These are phyloP conservation scores for Hylaeus anthracinus DNA, from an alignment of 1,140 invertebrate species.

Conservation along the genomic window DNA sequence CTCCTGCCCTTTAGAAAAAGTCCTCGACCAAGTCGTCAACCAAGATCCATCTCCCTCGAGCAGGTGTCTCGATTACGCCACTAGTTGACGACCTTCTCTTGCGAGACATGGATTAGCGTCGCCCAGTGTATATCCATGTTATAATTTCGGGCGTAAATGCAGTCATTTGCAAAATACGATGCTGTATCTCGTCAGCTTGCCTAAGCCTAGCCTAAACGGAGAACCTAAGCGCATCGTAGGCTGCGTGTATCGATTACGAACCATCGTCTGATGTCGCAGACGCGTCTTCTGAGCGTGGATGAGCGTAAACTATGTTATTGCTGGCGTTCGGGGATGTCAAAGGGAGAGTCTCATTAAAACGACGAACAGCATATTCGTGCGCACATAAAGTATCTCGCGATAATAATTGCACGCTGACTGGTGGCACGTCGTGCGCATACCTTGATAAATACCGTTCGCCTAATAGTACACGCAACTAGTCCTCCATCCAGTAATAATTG, in stretches of 20 bases:
- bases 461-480: slow-evolving; percentile 19
- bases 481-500: slow-evolving; percentile 7
- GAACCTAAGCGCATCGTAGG: not conserved
- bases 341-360: slow-evolving; percentile 29
- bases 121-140: no score
- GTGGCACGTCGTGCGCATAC: slow-evolving; percentile 10
- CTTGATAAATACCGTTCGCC: slow-evolving; percentile 21
- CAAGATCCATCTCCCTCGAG: no score
- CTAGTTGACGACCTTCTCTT: no score
- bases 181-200: no score
- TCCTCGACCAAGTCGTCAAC: no score
- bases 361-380: slow-evolving; percentile 2
- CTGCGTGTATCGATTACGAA: slow-evolving; percentile 21
- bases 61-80: no score
- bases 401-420: slow-evolving; percentile 37
- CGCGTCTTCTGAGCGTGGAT: not conserved
- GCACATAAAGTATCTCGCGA: slow-evolving; percentile 17
- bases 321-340: slow-evolving; percentile 5
- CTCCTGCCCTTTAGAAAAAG: no score
- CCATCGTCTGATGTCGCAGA: not conserved
- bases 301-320: not conserved
- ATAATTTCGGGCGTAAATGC: no score
- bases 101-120: no score
- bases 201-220: not conserved
- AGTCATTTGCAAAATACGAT: no score